Conservation (phyloP, 2,113 vertebrate species). For the Halcyon senegalensis region DNA sequence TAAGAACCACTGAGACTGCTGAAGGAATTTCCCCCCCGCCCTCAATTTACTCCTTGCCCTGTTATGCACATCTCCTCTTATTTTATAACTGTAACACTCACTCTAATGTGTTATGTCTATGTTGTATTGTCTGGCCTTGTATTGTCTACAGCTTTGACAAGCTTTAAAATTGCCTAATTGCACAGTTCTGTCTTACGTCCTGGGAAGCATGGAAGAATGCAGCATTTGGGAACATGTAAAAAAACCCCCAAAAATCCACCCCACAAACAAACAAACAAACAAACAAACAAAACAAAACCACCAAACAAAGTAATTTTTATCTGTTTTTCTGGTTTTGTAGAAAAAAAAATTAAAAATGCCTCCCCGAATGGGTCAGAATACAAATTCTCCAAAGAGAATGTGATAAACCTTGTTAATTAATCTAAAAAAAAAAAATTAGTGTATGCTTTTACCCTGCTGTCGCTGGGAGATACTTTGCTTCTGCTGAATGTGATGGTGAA, state of each 20-base stretch:
- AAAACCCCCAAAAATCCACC: background rate
- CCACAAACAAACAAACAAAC: background rate
- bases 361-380: background rate
- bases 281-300: background rate
- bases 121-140: conserved; percentile 10
- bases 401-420: background rate
- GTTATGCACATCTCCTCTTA: background rate
- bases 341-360: background rate
- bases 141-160: conserved; percentile 15
- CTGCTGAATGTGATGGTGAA: background rate
- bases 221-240: background rate
- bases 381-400: background rate
- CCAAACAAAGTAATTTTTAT: background rate
- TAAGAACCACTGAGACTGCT: background rate
- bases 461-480: background rate
- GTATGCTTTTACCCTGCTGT: background rate
- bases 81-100: background rate
- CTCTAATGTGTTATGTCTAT: background rate
- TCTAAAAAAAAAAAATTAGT: background rate
- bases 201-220: background rate
- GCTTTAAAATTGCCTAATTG: conserved; percentile 3
- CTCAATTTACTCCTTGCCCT: background rate
- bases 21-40: background rate
- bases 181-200: background rate
- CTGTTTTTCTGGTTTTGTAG: background rate